phyloP scores from a whole-genome alignment of 2,797 vertebrate species.

The Cuculus canorus region DNA sequence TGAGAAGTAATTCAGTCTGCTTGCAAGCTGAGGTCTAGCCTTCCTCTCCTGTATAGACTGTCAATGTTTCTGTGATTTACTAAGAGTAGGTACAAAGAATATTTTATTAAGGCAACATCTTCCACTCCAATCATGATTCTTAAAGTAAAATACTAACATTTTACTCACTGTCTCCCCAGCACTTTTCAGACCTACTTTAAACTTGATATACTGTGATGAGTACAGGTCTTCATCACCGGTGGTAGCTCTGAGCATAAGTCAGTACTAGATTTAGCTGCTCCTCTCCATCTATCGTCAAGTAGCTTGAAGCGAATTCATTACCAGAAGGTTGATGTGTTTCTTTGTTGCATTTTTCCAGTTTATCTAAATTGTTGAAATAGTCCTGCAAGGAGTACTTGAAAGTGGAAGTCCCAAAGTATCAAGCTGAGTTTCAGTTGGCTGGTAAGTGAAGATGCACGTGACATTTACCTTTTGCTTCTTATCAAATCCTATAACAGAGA shows the following conservation, averaged over 20 bases:
- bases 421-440: background rate
- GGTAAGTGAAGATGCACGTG: background rate
- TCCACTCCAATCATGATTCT: conserved; percentile 10
- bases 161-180: background rate
- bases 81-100: conserved; percentile 14
- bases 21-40: conserved; percentile 2
- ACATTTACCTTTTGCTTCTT: background rate
- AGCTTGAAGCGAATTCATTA: background rate
- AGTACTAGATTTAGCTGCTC: conserved; percentile 3
- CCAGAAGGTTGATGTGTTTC: background rate
- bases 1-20: conserved; percentile 52
- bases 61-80: conserved; percentile 38
- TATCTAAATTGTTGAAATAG: conserved; percentile 38
- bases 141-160: conserved; percentile 31
- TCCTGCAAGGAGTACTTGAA: background rate
- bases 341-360: background rate
- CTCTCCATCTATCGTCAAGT: background rate
- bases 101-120: conserved; percentile 45
- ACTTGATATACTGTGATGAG: background rate
- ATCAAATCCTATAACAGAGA: background rate
- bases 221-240: background rate
- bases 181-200: conserved; percentile 29
- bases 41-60: conserved; percentile 25
- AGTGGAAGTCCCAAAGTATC: background rate
- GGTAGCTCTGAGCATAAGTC: conserved; percentile 1